These are phyloP conservation scores for Synergus japonicus DNA, from an alignment of 2,888 invertebrate genomes.

Conservation along the genomic window DNA sequence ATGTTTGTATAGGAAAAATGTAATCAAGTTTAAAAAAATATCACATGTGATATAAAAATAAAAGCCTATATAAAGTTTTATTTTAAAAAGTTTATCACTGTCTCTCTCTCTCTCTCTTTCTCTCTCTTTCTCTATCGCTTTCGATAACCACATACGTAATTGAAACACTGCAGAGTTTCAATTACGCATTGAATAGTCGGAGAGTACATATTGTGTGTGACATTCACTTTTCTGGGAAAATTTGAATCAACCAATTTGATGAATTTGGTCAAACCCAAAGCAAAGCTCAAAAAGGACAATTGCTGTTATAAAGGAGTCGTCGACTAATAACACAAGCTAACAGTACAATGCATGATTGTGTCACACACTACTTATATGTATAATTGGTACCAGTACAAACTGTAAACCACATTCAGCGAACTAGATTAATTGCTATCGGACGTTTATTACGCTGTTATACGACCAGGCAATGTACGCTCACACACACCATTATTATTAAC, in stretches of 20 bases:
- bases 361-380: conserved; percentile 32
- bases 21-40: too few relatives aligned
- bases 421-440: conserved; percentile 60
- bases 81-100: too few relatives aligned
- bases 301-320: conserved; percentile 30
- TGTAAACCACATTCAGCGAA: conserved; percentile 55
- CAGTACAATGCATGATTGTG: conserved; percentile 37
- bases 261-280: conserved; percentile 29
- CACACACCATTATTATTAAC: conserved; percentile 36
- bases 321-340: conserved; percentile 34
- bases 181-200: conserved; percentile 21
- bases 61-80: too few relatives aligned
- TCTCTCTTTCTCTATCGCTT: background rate
- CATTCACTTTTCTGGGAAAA: conserved; percentile 13
- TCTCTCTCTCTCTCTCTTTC: background rate
- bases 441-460: conserved; percentile 58
- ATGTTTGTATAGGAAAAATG: too few relatives aligned
- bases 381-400: conserved; percentile 50
- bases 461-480: conserved; percentile 41
- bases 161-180: background rate
- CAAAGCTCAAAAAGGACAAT: conserved; percentile 32
- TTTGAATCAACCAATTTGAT: conserved; percentile 31
- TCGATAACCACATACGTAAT: background rate
- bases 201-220: background rate
- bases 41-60: too few relatives aligned